phyloP scores from a whole-genome alignment of 2,888 invertebrate species.

The Masnerella sp. region DNA sequence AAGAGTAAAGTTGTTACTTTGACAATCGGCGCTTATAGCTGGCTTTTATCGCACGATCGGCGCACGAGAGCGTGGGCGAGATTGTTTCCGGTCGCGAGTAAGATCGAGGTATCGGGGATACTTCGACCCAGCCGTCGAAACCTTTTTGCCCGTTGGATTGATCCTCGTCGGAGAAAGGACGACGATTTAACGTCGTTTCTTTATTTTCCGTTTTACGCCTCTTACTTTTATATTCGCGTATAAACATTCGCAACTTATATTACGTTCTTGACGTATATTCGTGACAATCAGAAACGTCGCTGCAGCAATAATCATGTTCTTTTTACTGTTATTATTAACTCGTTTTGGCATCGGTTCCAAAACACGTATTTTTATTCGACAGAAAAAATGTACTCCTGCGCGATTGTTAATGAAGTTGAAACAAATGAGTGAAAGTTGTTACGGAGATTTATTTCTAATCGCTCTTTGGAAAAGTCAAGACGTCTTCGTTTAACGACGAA shows the following conservation, averaged over 20 bases:
- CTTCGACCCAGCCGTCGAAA: too few relatives aligned
- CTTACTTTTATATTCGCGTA: conserved; percentile 1
- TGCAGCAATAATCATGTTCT: neutral
- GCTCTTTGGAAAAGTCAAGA: too few relatives aligned
- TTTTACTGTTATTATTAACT: neutral
- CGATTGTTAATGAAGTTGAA: too few relatives aligned
- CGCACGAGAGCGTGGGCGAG: conserved; percentile 60
- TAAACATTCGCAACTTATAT: conserved; percentile 1
- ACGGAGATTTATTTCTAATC: too few relatives aligned
- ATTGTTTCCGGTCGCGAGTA: conserved; percentile 62
- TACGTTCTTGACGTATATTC: neutral
- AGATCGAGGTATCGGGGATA: conserved; percentile 40
- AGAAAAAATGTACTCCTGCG: too few relatives aligned
- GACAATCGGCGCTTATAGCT: conserved; percentile 47
- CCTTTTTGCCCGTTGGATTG: conserved; percentile 1
- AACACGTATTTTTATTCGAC: too few relatives aligned
- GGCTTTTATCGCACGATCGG: conserved; percentile 53
- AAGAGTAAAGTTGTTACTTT: conserved; percentile 45
- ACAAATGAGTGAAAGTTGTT: too few relatives aligned
- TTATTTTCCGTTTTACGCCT: neutral
- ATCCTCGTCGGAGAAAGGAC: neutral
- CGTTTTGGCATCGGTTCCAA: neutral
- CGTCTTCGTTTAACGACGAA: too few relatives aligned
- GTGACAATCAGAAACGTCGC: neutral
- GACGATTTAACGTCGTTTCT: neutral